Evolutionary conservation across 2,888 invertebrate species (phyloP).

Genomic region (Andricus quercusramuli): DNA sequence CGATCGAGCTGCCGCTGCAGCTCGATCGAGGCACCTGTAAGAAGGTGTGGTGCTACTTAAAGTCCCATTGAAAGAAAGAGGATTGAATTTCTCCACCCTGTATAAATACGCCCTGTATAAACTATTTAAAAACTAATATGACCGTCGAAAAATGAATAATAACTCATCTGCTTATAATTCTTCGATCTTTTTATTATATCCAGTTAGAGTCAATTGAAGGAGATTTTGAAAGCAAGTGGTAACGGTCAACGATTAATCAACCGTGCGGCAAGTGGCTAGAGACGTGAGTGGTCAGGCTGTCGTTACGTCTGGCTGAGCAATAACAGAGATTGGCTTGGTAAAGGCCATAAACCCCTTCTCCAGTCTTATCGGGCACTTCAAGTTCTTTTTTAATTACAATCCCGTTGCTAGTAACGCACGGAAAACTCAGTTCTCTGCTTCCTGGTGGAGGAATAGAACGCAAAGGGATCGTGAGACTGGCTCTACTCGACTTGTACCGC

Average conservation of each 20-base stretch:
- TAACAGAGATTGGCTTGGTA: conserved; percentile 9
- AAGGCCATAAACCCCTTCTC: conserved; percentile 49
- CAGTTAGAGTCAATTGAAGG: not conserved
- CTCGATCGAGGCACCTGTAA: too few relatives aligned
- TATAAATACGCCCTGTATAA: too few relatives aligned
- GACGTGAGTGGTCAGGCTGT: not conserved
- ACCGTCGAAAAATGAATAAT: not conserved
- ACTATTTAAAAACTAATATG: not conserved
- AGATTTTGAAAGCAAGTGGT: not conserved
- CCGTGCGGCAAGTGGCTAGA: not conserved
- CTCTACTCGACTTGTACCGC: conserved; percentile 47
- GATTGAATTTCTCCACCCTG: too few relatives aligned
- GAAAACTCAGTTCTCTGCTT: conserved; percentile 55
- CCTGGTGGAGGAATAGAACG: conserved; percentile 47
- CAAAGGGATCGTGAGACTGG: conserved; percentile 48
- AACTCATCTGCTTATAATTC: not conserved
- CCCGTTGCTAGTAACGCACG: conserved; percentile 44
- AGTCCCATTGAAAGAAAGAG: too few relatives aligned
- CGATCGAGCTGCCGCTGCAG: too few relatives aligned
- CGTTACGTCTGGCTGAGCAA: not conserved
- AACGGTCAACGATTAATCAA: not conserved
- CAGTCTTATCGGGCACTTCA: conserved; percentile 43
- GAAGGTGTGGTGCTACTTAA: too few relatives aligned
- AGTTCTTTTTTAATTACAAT: conserved; percentile 57
- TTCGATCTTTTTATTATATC: not conserved